phyloP scores from a whole-genome alignment of 2,888 invertebrate species.

The Scaptomyza caliginosa region DNA sequence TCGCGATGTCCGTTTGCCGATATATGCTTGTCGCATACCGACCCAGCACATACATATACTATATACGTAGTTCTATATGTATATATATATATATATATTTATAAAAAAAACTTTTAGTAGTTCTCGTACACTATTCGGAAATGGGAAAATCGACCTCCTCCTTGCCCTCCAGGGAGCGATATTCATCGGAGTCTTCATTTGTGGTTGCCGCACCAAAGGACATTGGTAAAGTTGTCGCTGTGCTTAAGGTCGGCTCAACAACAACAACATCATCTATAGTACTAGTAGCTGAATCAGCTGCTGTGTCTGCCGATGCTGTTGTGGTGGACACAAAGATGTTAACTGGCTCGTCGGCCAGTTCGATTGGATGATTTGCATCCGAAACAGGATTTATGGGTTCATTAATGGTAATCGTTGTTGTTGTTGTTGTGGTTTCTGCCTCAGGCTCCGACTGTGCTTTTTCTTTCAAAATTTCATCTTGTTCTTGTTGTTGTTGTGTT shows the following conservation, averaged over 20 bases:
- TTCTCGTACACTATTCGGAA: slow-evolving; percentile 74
- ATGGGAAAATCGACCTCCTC: slow-evolving; percentile 82
- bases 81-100: slow-evolving; percentile 36
- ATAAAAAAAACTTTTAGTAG: slow-evolving; percentile 38
- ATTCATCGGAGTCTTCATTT: slow-evolving; percentile 84
- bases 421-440: slow-evolving; percentile 30
- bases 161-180: slow-evolving; percentile 84
- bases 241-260: slow-evolving; percentile 39
- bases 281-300: slow-evolving; percentile 16
- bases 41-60: slow-evolving; percentile 16
- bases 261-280: slow-evolving; percentile 17
- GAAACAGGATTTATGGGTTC: slow-evolving; percentile 22
- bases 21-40: slow-evolving; percentile 5
- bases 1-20: slow-evolving; percentile 3
- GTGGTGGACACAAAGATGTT: slow-evolving; percentile 43
- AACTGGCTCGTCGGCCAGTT: slow-evolving; percentile 35
- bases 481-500: slow-evolving; percentile 52
- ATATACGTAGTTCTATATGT: slow-evolving; percentile 23
- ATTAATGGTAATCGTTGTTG: slow-evolving; percentile 23
- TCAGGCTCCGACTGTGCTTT: slow-evolving; percentile 26
- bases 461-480: slow-evolving; percentile 4
- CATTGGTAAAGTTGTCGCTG: slow-evolving; percentile 56
- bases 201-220: slow-evolving; percentile 61
- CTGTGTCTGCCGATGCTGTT: slow-evolving; percentile 21
- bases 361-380: slow-evolving; percentile 29